phyloP scores from a whole-genome alignment of 2,113 vertebrate species.

The Equus przewalskii region DNA sequence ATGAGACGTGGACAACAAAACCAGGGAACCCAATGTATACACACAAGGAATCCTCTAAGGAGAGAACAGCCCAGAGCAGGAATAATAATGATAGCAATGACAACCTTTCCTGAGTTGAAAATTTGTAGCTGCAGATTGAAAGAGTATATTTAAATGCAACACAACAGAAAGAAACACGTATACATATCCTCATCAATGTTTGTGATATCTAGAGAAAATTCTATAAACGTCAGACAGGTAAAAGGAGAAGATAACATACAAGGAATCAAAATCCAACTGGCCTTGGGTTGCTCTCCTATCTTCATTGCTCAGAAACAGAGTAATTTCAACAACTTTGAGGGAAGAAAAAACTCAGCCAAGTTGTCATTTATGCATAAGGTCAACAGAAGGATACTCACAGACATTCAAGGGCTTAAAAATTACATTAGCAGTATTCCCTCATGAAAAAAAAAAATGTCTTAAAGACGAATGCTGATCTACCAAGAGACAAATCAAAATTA shows the following conservation, averaged over 20 bases:
- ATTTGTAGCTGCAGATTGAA: not conserved
- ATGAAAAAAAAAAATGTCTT: not conserved
- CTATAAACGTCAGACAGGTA: not conserved
- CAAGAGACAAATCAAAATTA: slow-evolving; percentile 46
- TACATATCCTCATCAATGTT: not conserved
- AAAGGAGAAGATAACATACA: slow-evolving; percentile 38
- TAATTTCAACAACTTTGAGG: slow-evolving; percentile 8
- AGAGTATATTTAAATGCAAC: not conserved
- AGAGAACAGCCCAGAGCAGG: not conserved
- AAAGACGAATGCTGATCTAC: not conserved
- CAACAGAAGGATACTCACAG: slow-evolving; percentile 35
- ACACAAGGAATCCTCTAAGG: not conserved
- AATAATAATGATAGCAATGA: not conserved
- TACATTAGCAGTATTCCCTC: not conserved
- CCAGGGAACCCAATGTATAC: too few relatives aligned
- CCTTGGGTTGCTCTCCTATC: not conserved
- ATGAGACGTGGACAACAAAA: not conserved
- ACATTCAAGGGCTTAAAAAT: not conserved
- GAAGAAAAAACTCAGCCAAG: not conserved
- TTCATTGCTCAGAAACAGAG: not conserved
- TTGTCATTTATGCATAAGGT: slow-evolving; percentile 46
- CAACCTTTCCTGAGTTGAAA: not conserved
- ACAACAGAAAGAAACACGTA: not conserved
- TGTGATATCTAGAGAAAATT: slow-evolving; percentile 46
- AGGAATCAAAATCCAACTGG: not conserved